Conservation (phyloP, 2,888 invertebrate species). For the Aphidius colemani region DNA sequence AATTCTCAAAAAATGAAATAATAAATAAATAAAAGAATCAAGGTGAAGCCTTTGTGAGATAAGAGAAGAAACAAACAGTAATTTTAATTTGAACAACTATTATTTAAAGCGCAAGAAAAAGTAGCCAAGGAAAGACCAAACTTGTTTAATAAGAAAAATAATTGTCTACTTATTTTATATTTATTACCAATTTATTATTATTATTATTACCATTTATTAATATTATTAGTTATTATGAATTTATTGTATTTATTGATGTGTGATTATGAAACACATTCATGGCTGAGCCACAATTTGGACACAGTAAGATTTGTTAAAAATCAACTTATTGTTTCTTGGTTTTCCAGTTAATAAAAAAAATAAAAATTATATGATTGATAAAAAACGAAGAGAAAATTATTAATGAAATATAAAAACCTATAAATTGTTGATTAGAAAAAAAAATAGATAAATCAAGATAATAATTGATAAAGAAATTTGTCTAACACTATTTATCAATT, state of each 20-base stretch:
- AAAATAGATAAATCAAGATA: too few species aligned
- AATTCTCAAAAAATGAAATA: too few species aligned
- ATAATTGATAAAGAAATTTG: too few species aligned
- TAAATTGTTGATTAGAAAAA: too few species aligned
- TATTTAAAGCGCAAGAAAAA: slow-evolving; percentile 49
- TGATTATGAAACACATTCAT: slow-evolving; percentile 40
- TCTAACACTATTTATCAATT: too few species aligned
- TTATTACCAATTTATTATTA: slow-evolving; percentile 41
- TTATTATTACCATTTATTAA: slow-evolving; percentile 32
- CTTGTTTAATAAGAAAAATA: slow-evolving; percentile 47
- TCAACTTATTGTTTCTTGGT: slow-evolving; percentile 43
- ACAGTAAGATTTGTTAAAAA: slow-evolving; percentile 36
- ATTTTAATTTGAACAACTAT: slow-evolving; percentile 28
- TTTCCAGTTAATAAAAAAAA: slow-evolving; percentile 32
- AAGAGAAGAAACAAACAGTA: neutral
- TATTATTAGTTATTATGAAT: slow-evolving; percentile 36
- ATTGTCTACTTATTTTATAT: slow-evolving; percentile 47
- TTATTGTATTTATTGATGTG: slow-evolving; percentile 46
- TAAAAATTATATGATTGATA: slow-evolving; percentile 16
- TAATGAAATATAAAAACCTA: slow-evolving; percentile 19
- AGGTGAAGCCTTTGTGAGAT: too few species aligned
- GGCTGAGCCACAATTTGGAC: slow-evolving; percentile 39
- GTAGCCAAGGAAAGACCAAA: slow-evolving; percentile 56
- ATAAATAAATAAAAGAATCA: too few species aligned
- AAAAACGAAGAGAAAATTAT: slow-evolving; percentile 25